A percentile compares a stretch with the other conserved stretches of the same genome.
Conservation (phyloP, 92 coral and sea anemone genomes). For the Virgularia gustaviana region DNA sequence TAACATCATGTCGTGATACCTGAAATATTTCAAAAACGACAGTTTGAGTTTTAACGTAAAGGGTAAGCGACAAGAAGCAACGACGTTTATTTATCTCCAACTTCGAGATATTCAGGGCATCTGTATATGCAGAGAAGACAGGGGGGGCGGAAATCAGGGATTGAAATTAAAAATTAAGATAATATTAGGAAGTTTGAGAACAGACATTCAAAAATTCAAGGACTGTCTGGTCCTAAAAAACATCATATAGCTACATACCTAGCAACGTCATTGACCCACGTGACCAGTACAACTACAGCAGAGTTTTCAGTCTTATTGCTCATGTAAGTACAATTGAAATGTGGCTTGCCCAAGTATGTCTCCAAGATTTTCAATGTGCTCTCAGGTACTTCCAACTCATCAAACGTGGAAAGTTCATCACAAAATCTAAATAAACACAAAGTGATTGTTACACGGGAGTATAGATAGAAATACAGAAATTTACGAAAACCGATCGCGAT, state of each 20-base stretch:
- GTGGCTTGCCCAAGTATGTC: conserved; percentile 88
- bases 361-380: conserved; percentile 89
- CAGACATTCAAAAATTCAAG: not conserved
- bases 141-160: no score
- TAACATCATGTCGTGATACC: conserved; percentile 98
- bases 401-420: conserved; percentile 78
- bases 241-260: conserved; percentile 53
- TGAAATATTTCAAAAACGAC: no score
- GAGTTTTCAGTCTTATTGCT: conserved; percentile 78
- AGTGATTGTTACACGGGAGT: no score
- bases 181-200: not conserved
- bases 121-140: no score
- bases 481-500: no score
- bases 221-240: not conserved
- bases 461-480: no score
- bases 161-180: no score
- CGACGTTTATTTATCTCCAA: no score
- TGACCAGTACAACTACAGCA: conserved; percentile 82
- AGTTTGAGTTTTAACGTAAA: no score
- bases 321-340: conserved; percentile 72
- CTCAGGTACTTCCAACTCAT: conserved; percentile 73
- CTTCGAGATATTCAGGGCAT: no score
- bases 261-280: conserved; percentile 90
- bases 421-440: conserved; percentile 92
- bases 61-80: no score